phyloP scores from a whole-genome alignment of 2,888 invertebrate genomes.

The Himalopsyche japonica region DNA sequence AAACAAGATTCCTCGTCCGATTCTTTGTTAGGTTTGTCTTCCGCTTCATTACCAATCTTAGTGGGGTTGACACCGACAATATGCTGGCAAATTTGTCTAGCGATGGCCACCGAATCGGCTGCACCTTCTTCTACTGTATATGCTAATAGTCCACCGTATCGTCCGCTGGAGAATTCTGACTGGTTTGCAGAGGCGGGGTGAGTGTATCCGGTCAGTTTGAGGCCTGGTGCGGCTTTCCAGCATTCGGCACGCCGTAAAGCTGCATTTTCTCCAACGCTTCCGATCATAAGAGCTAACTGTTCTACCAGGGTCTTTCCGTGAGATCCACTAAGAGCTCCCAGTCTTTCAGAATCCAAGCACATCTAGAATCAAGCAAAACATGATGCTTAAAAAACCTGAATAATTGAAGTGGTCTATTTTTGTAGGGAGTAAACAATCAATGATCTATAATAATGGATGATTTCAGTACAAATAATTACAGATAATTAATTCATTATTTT shows the following conservation, averaged over 20 bases:
- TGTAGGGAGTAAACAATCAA: not conserved
- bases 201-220: slow-evolving; percentile 70
- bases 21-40: slow-evolving; percentile 66
- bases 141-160: slow-evolving; percentile 83
- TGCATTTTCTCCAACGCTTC: slow-evolving; percentile 90
- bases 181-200: slow-evolving; percentile 70
- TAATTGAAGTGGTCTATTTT: no score
- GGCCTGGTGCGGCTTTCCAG: slow-evolving; percentile 63
- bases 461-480: no score
- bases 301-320: slow-evolving; percentile 78
- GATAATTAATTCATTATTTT: no score
- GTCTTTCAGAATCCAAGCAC: slow-evolving; percentile 67
- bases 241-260: slow-evolving; percentile 76
- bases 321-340: slow-evolving; percentile 64
- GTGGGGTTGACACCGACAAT: slow-evolving; percentile 86
- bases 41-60: slow-evolving; percentile 69
- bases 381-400: no score
- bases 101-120: slow-evolving; percentile 54
- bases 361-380: slow-evolving; percentile 50
- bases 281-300: slow-evolving; percentile 82
- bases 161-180: slow-evolving; percentile 68
- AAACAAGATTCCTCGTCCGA: slow-evolving; percentile 78
- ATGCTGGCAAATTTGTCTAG: slow-evolving; percentile 86
- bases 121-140: slow-evolving; percentile 59
- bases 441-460: not conserved